A percentile compares a stretch with the other conserved stretches of the same genome.
Conservation (phyloP, 30 jellyfish, hydroid and myxozoan genomes). For the Mastigias papua region DNA sequence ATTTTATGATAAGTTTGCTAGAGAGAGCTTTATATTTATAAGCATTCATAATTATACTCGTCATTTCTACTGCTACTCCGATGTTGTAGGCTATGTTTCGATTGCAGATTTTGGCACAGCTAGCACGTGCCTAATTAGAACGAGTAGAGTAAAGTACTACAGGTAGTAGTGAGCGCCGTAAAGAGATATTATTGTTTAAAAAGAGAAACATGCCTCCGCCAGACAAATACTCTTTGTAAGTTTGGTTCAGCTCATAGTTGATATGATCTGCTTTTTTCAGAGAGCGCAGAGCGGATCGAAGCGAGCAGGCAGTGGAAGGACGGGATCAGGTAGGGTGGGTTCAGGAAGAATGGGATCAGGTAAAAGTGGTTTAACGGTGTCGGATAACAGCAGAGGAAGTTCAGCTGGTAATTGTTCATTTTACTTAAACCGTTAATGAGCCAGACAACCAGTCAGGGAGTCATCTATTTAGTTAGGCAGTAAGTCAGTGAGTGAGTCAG, state of each 20-base stretch:
- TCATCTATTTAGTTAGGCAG: background rate
- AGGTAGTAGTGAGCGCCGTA: too few species aligned
- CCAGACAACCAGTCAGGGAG: background rate
- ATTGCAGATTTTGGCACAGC: too few species aligned
- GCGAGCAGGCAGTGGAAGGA: constrained; percentile 84
- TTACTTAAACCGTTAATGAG: background rate
- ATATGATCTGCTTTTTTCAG: constrained; percentile 20
- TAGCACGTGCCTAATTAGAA: too few species aligned
- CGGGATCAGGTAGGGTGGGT: constrained; percentile 60
- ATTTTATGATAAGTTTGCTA: background rate
- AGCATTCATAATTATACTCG: too few species aligned
- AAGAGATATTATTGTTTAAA: too few species aligned
- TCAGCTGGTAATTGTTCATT: constrained; percentile 31
- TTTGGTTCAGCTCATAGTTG: background rate
- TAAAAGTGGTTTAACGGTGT: background rate
- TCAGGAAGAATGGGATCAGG: constrained; percentile 71
- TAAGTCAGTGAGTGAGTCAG: background rate
- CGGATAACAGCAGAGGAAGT: constrained; percentile 56
- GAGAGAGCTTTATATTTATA: background rate
- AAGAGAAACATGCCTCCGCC: too few species aligned
- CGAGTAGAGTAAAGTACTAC: too few species aligned
- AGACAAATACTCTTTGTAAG: too few species aligned
- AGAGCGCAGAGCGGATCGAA: constrained; percentile 91
- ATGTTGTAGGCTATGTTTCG: too few species aligned
- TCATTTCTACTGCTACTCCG: background rate